These are phyloP conservation scores for Heloderma charlesbogerti DNA, from an alignment of 2,113 vertebrate genomes.

Conservation along the genomic window DNA sequence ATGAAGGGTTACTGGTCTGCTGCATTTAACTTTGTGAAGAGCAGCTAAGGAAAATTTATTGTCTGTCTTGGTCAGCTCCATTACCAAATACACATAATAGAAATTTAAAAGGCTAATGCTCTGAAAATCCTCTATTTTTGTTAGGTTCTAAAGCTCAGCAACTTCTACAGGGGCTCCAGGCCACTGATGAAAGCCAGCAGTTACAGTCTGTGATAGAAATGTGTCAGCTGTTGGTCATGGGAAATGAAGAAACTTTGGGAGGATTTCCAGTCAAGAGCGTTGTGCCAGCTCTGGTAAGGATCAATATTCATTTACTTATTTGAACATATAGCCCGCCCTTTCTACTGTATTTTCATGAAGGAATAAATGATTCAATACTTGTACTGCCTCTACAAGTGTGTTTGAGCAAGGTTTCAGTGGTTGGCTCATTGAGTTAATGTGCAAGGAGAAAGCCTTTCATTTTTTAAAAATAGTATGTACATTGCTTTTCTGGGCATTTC, in stretches of 20 bases:
- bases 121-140: slow-evolving; percentile 35
- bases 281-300: slow-evolving; percentile 94
- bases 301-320: not conserved
- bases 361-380: not conserved
- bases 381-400: not conserved
- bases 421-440: not conserved
- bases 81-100: not conserved
- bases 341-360: not conserved
- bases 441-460: not conserved
- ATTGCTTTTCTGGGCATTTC: not conserved
- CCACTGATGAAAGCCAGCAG: slow-evolving; percentile 97
- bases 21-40: not conserved
- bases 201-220: slow-evolving; percentile 99
- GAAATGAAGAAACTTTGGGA: slow-evolving; percentile 98
- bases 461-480: not conserved
- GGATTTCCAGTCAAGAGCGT: slow-evolving; percentile 99
- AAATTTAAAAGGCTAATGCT: slow-evolving; percentile 18
- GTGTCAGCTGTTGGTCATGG: slow-evolving; percentile 99
- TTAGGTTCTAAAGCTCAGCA: slow-evolving; percentile 98
- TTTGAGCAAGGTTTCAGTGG: not conserved
- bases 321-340: not conserved
- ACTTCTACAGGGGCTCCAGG: slow-evolving; percentile 96
- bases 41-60: not conserved
- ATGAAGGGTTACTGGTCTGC: not conserved
- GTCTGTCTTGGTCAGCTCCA: not conserved